Evolutionary conservation across 2,113 vertebrate genomes (phyloP).

Genomic region (Pterocles gutturalis): DNA sequence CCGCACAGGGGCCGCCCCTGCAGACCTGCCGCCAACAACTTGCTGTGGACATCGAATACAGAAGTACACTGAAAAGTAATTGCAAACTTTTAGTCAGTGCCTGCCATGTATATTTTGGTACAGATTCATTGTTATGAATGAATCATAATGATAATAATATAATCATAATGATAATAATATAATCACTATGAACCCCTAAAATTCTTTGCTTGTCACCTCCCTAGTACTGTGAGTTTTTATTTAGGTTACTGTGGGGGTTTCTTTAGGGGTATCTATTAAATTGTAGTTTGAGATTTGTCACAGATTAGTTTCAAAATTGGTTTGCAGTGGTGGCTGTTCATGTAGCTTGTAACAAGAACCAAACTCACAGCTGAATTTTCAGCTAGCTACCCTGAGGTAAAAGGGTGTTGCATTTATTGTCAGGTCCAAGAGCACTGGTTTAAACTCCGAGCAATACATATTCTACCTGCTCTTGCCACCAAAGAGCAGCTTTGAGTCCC

Average conservation of each 20-base stretch:
- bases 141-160: too few species aligned
- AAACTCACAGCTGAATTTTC: not conserved
- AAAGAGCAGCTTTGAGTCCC: constrained; percentile 17
- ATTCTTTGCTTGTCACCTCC: not conserved
- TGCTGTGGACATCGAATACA: not conserved
- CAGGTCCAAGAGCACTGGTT: not conserved
- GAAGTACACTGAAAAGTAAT: not conserved
- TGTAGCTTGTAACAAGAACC: not conserved
- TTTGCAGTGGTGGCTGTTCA: not conserved
- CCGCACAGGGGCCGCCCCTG: too few species aligned
- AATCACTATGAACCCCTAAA: not conserved
- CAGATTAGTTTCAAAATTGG: not conserved
- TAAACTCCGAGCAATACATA: not conserved
- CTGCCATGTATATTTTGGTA: not conserved
- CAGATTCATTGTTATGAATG: not conserved
- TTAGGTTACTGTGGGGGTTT: not conserved
- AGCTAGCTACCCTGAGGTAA: not conserved
- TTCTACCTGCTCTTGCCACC: not conserved
- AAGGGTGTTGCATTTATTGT: constrained; percentile 8
- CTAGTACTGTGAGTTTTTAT: not conserved
- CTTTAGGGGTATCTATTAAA: not conserved
- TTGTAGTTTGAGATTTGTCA: not conserved
- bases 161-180: too few species aligned
- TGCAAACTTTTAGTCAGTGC: not conserved
- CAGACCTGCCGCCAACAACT: not conserved